Conservation (phyloP, 1,140 invertebrate genomes). For the Pteromalus puparum region DNA sequence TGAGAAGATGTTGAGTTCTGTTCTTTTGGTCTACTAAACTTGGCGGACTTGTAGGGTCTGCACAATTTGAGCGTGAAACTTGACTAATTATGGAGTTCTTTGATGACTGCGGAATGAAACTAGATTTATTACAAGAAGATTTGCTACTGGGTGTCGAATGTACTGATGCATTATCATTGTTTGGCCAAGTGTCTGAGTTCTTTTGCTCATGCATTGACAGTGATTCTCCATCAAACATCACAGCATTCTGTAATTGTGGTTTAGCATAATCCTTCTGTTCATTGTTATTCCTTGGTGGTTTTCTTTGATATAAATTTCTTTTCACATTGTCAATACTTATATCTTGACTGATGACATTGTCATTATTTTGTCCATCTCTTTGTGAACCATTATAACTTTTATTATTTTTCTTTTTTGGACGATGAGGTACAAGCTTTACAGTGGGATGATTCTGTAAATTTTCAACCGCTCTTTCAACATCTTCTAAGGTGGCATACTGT, state of each 20-base stretch:
- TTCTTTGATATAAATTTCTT: slow-evolving; percentile 32
- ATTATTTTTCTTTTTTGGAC: slow-evolving; percentile 45
- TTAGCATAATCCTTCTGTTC: background rate
- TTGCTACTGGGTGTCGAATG: background rate
- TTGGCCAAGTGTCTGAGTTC: background rate
- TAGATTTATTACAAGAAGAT: background rate
- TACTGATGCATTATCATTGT: background rate
- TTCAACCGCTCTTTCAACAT: slow-evolving; percentile 48
- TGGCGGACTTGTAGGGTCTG: background rate
- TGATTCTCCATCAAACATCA: background rate
- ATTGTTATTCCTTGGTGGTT: background rate
- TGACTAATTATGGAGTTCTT: background rate
- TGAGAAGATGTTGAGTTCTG: background rate
- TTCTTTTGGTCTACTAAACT: background rate
- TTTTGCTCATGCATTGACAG: background rate
- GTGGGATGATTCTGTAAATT: slow-evolving; percentile 50
- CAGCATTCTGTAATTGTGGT: background rate
- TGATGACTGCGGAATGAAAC: background rate
- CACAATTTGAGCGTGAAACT: background rate
- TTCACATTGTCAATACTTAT: background rate
- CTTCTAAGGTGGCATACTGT: slow-evolving; percentile 47
- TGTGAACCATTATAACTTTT: background rate
- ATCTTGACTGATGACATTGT: background rate
- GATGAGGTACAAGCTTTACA: slow-evolving; percentile 42
- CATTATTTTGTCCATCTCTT: background rate